A percentile compares a stretch with the other conserved stretches of the same genome.
Evolutionary conservation across 37 sponge, comb jelly and placozoan species (phyloP).

Genomic region (Crambe crambe): DNA sequence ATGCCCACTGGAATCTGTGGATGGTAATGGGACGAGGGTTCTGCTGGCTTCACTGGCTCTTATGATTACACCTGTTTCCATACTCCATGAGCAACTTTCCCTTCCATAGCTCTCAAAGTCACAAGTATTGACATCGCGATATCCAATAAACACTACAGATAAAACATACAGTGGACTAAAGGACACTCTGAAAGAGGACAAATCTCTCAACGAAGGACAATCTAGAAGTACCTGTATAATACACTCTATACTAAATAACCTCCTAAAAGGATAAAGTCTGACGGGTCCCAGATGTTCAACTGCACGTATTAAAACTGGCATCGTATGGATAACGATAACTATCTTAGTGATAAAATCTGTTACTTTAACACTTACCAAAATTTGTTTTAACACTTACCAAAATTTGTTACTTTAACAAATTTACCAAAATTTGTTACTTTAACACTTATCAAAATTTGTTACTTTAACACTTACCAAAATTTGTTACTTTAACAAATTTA

Average conservation of each 20-base stretch:
- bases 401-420: not conserved
- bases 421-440: too few species aligned
- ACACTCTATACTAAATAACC: too few species aligned
- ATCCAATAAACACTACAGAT: slow-evolving; percentile 19
- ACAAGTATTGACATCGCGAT: slow-evolving; percentile 1
- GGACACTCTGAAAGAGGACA: too few species aligned
- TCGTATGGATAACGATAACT: too few species aligned
- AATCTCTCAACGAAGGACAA: too few species aligned
- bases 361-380: not conserved
- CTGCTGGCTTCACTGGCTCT: not conserved
- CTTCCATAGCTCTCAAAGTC: slow-evolving; percentile 9
- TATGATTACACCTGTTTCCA: not conserved
- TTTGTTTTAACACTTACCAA: not conserved
- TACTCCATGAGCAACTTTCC: slow-evolving; percentile 3
- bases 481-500: too few species aligned
- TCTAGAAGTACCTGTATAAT: too few species aligned
- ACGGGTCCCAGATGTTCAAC: too few species aligned
- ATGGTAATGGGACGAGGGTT: not conserved
- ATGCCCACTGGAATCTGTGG: not conserved
- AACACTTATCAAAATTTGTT: too few species aligned
- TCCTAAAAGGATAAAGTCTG: not conserved
- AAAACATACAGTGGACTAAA: not conserved
- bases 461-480: too few species aligned
- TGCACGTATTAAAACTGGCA: too few species aligned
- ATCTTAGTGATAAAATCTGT: not conserved